These are phyloP conservation scores for Ptychoptera contaminata DNA, from an alignment of 2,888 invertebrate species.

Conservation along the genomic window DNA sequence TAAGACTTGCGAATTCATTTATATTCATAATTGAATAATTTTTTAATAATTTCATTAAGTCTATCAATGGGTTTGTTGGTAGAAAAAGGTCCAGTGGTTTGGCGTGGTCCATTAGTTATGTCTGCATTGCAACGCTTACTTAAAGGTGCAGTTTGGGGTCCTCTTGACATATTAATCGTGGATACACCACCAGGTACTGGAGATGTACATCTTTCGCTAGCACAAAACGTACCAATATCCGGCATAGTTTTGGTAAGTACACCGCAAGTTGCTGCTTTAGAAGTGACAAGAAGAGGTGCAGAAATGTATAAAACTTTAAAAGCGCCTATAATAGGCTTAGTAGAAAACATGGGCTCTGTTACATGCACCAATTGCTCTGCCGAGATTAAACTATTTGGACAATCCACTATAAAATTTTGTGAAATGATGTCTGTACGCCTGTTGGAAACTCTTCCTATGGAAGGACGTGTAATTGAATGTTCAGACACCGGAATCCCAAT, in stretches of 20 bases:
- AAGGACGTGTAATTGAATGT: slow-evolving; percentile 22
- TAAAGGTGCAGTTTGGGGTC: slow-evolving; percentile 76
- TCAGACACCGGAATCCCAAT: slow-evolving; percentile 26
- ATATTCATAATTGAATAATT: slow-evolving; percentile 1
- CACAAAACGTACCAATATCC: slow-evolving; percentile 74
- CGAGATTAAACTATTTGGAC: slow-evolving; percentile 58
- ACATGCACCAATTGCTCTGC: slow-evolving; percentile 62
- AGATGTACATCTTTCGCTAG: slow-evolving; percentile 80
- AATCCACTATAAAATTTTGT: slow-evolving; percentile 43
- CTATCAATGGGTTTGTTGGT: slow-evolving; percentile 93
- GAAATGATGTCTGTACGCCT: slow-evolving; percentile 47
- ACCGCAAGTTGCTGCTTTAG: slow-evolving; percentile 74
- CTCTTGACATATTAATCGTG: slow-evolving; percentile 72
- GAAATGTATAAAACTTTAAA: slow-evolving; percentile 75
- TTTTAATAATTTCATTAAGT: slow-evolving; percentile 29
- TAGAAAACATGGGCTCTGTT: slow-evolving; percentile 79
- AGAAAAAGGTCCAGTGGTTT: slow-evolving; percentile 72
- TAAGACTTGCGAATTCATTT: slow-evolving; percentile 23
- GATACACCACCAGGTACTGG: slow-evolving; percentile 97
- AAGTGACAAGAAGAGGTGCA: slow-evolving; percentile 73
- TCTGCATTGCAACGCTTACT: slow-evolving; percentile 76
- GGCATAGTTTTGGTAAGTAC: slow-evolving; percentile 88
- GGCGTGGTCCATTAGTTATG: slow-evolving; percentile 96
- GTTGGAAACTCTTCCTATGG: slow-evolving; percentile 39
- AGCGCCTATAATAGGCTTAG: slow-evolving; percentile 71